Evolutionary conservation across 2,113 vertebrate species (phyloP), one percentile per base, ranked within the genome.

Genomic region (Plecotus auritus): DNA sequence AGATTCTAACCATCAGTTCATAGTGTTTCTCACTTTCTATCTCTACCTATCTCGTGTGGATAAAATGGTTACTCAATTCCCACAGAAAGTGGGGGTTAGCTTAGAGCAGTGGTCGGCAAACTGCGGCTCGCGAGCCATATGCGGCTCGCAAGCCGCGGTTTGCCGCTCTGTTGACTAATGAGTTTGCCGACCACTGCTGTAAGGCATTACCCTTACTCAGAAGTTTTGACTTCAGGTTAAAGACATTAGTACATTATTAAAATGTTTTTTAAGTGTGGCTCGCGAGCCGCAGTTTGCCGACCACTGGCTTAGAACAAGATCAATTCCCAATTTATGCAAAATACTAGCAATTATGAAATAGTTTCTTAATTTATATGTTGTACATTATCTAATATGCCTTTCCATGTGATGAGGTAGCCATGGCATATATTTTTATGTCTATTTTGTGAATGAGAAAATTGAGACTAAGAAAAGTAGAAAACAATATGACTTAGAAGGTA

Each of bases 391-490:
- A 91, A 87, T 61, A 49, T 42, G 54, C 18, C 23, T 30, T 85
- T 85, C 49, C 35, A 35, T 28, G 16, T 66, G 49, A 90, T 51
- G n/a, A 69, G 35, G 2, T 17, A 83, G 17, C 64, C 4, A 45
- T n/a, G 17, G 32, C 37, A 89, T 67, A 35, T 16, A 51, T 17
- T 86, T 88, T 89, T 86, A 74, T 47, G 49, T 51, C n/a, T 11
- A 94, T 72, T 91, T 93, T 61, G 30, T 89, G 14, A 6, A 81
- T 59, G 10, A 80, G 17, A 37, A 92, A 47, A 70, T 22, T 84
- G 67, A 90, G 90, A 54, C 20, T 70, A 90, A 91, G 59, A 94
- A 80, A 90, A 91, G 80, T 26, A 51, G 17, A 86, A 91, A 96
- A 16, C 20, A 64, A 45, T 26, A 28, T 51, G 23, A 16, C 70